Base-by-base conservation (phyloP, 2,888 invertebrate genomes). In the Hydrotaea diabolus region DNA sequence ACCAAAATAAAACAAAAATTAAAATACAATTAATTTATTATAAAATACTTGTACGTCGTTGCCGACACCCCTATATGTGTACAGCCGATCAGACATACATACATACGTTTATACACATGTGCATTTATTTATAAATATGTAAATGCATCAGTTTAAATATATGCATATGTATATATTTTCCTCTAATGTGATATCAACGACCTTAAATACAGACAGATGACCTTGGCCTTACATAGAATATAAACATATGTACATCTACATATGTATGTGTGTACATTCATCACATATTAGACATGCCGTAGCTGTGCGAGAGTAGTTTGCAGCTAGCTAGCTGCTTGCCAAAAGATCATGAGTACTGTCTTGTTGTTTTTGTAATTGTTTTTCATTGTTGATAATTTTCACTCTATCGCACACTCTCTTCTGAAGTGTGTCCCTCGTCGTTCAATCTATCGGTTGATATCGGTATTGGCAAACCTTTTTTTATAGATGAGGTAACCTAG, bases 221-320 rank as follows among this genome's bases (percentile, higher is more conserved):
- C 91, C 91, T 90, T 90, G 90, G 90, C 91, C 91, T 91, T 90
- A 90, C 90, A 90, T 87, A 21, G 11, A 86, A 83, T 83, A 79
- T 74, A 86, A 59, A 78, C 66, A 83, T 71, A 77, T 71, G 64
- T 36, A 43, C 31, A 75, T 64, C 39, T 31, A 71, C 71, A 72
- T 66, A 62, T 53, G n/a, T 17, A 21, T 74, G 21, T 71, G 39
- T 79, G 55, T 43, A 74, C 1, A 69, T 39, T 31, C 31, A 31
- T 31, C 31, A 31, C 31, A 26, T 55, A 17, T 55, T 55, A 59
- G 59, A 69, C 43, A 39, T 66, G 66, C 43, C 15, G 43, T 43
- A 39, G 36, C 21, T 46, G 69, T 46, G 21, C 19, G 74, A 59
- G 43, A 59, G 59, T 13, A 46, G 59, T 74, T 43, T 62, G n/a